Evolutionary conservation across 2,113 vertebrate species (phyloP).

Genomic region (Hydrolagus affinis): DNA sequence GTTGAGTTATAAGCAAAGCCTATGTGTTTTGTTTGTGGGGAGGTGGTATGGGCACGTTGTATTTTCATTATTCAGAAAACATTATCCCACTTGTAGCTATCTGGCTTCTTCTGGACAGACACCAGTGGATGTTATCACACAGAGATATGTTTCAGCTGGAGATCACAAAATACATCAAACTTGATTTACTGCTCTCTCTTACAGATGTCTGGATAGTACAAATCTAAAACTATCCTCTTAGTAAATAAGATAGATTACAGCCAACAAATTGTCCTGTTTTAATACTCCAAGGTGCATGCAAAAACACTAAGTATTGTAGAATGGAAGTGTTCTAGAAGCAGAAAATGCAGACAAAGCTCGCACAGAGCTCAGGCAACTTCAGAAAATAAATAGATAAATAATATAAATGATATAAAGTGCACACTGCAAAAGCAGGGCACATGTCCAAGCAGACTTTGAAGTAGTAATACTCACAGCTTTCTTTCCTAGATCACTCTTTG

Average conservation of each 20-base stretch:
- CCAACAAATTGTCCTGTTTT: neutral
- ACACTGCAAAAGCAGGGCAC: neutral
- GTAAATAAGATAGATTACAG: neutral
- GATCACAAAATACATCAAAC: neutral
- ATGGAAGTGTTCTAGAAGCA: neutral
- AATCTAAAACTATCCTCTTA: neutral
- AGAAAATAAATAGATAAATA: neutral
- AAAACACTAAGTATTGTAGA: neutral
- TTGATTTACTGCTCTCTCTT: neutral
- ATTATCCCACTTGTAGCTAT: neutral
- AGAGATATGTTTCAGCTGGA: neutral
- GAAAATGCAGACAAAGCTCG: neutral
- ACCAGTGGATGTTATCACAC: neutral
- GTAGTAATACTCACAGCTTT: slow-evolving; percentile 85
- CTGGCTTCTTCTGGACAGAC: neutral
- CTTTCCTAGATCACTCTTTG: slow-evolving; percentile 93
- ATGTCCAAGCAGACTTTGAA: neutral
- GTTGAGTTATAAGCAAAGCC: neutral
- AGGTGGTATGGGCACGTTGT: neutral
- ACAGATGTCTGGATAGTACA: neutral
- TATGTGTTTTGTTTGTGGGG: neutral
- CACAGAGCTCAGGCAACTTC: neutral
- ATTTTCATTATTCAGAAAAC: neutral
- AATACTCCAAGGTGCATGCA: slow-evolving; percentile 2
- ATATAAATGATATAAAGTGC: neutral